These are phyloP conservation scores for Melanerpes aurifrons DNA, from an alignment of 2,113 vertebrate genomes.

Conservation along the genomic window DNA sequence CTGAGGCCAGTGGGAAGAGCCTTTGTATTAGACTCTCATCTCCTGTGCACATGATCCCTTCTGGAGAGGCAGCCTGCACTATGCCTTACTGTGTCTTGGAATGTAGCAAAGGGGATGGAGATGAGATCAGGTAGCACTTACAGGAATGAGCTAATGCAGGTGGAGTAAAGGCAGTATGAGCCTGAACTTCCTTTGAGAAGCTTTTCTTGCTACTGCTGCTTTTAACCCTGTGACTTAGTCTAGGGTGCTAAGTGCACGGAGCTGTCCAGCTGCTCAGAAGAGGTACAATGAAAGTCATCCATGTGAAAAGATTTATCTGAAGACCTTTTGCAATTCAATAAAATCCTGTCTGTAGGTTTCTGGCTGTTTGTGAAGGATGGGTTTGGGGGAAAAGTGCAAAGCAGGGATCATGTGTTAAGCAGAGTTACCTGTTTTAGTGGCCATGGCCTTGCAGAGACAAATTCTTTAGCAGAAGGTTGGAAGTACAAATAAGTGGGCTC, in stretches of 20 bases:
- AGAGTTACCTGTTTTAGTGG: neutral
- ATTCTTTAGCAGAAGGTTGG: neutral
- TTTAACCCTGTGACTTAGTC: neutral
- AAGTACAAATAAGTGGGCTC: neutral
- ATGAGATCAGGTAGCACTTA: neutral
- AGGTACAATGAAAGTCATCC: neutral
- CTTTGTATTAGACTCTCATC: neutral
- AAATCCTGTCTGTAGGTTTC: neutral
- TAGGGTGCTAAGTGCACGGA: neutral
- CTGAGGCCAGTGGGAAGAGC: neutral
- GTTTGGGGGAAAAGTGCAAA: neutral
- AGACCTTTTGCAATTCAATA: neutral
- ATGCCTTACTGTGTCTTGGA: neutral
- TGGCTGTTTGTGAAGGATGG: neutral
- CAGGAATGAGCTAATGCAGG: neutral
- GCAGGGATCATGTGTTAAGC: neutral
- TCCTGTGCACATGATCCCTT: neutral
- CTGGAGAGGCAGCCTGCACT: neutral
- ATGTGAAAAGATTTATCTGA: neutral
- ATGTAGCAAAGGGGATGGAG: neutral
- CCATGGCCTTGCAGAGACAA: neutral
- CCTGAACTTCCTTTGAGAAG: neutral
- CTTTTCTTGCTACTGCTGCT: neutral
- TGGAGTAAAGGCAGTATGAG: neutral
- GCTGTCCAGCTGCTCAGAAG: neutral